Base-by-base conservation (phyloP, 2,797 vertebrate species). In the Poeciliopsis infans region DNA sequence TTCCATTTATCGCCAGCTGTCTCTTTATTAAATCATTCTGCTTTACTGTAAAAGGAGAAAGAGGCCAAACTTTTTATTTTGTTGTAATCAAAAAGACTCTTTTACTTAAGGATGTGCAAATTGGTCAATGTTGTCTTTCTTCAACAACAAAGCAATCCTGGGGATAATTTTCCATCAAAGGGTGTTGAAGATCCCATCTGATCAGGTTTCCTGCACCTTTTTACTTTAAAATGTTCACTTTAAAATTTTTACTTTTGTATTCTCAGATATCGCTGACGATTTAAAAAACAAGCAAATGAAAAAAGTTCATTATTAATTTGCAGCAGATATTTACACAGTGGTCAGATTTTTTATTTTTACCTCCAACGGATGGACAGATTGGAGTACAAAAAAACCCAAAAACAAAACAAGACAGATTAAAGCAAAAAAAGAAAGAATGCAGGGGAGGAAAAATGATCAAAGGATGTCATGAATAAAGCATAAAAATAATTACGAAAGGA, bases 21-120 rank as follows among this genome's bases (percentile, higher is more conserved):
- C 15, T 49, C 16, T 46, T 23, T 51, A 41, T 55, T 18, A 13
- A 1, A 12, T 51, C 3, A 43, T 76, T 68, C 10, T 10, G 31
- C 51, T 8, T 76, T 59, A 10, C 47, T 80, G 2, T 39, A 47
- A 71, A 74, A 80, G 2, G 12, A 81, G 61, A 79, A 74, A 47
- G 16, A 46, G 36, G 33, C n/a, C 69, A 18, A 41, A 43, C 7
- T 46, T 69, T 16, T 3, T 5, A 28, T 5, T 39, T 74, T 39
- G n/a, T 16, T 46, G 28, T 20, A 72, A 1, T 77, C 49, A 57
- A 76, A 45, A 6, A 47, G 1, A 43, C n/a, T 0, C 5, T 72
- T 41, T 25, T 74, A 49, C 47, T 28, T 55, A 51, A 74, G 20
- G 72, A 28, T 0, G 70, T 53, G 49, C 49, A 61, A 75, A 72